A percentile compares a stretch with the other conserved stretches of the same genome.
phyloP scores from a whole-genome alignment of 2,797 vertebrate species.

The Acipenser oxyrinchus region DNA sequence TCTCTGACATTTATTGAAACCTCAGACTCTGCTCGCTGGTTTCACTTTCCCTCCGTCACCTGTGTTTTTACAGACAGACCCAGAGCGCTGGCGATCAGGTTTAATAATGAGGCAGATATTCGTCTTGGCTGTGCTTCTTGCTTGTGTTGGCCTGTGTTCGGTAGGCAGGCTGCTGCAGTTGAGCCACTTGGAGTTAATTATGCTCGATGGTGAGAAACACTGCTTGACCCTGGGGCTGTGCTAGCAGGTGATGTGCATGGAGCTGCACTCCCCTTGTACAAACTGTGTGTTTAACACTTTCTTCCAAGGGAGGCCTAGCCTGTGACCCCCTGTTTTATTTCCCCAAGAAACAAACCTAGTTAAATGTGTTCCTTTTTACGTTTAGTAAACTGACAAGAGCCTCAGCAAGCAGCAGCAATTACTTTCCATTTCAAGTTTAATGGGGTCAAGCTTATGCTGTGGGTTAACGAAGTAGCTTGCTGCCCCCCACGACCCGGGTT shows the following conservation, averaged over 20 bases:
- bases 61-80: slow-evolving; percentile 54
- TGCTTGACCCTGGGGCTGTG: slow-evolving; percentile 70
- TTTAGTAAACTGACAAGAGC: neutral
- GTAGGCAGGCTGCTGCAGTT: slow-evolving; percentile 50
- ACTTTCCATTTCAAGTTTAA: neutral
- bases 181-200: slow-evolving; percentile 70
- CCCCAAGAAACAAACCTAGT: neutral
- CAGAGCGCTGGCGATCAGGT: slow-evolving; percentile 62
- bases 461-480: too few species aligned
- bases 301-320: too few species aligned
- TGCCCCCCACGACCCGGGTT: too few species aligned
- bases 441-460: slow-evolving; percentile 21
- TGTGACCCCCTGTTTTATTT: neutral
- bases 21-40: slow-evolving; percentile 78
- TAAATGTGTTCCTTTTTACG: neutral
- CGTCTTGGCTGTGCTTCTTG: slow-evolving; percentile 69
- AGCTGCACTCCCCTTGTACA: slow-evolving; percentile 30
- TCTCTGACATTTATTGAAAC: slow-evolving; percentile 98
- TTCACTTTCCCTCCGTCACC: slow-evolving; percentile 34
- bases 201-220: slow-evolving; percentile 74
- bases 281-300: neutral
- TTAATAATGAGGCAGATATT: slow-evolving; percentile 84
- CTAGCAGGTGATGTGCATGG: slow-evolving; percentile 48
- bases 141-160: slow-evolving; percentile 68
- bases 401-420: neutral